Percentiles rank a stretch among this genome's conserved stretches.
Evolutionary conservation across 2,797 vertebrate species (phyloP).

Genomic region (Lates japonicus): DNA sequence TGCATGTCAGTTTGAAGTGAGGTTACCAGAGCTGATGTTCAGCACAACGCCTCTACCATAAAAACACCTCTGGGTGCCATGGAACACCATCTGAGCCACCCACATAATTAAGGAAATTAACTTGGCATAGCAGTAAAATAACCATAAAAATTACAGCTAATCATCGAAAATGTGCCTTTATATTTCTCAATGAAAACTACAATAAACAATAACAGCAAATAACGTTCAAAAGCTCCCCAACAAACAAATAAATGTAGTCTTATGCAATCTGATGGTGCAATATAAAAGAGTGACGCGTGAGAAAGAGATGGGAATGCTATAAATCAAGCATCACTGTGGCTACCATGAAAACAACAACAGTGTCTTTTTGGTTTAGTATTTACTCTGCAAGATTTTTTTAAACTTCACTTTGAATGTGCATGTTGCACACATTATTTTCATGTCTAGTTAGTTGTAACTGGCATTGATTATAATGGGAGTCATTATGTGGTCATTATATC

Average conservation of each 20-base stretch:
- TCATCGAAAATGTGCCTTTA: neutral
- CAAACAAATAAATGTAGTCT: neutral
- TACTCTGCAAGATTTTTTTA: neutral
- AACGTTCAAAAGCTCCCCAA: neutral
- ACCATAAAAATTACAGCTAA: neutral
- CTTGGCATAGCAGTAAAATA: slow-evolving; percentile 6
- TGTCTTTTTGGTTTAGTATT: slow-evolving; percentile 1
- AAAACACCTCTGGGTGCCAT: neutral
- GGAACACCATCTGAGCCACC: slow-evolving; percentile 2
- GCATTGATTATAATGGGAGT: neutral
- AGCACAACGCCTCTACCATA: neutral
- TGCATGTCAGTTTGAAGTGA: neutral
- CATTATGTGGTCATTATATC: slow-evolving; percentile 1
- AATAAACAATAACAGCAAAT: neutral
- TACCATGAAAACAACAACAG: slow-evolving; percentile 2
- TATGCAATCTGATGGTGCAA: neutral
- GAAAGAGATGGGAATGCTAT: neutral
- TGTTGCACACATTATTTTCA: slow-evolving; percentile 5
- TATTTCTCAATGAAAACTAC: slow-evolving; percentile 8
- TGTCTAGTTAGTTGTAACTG: neutral
- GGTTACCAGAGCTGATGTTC: neutral
- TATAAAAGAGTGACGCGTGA: slow-evolving; percentile 1
- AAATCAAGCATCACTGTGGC: neutral
- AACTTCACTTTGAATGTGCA: neutral
- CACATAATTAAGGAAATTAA: slow-evolving; percentile 17